Evolutionary conservation across 2,888 invertebrate species (phyloP).

Genomic region (Axea sp.): DNA sequence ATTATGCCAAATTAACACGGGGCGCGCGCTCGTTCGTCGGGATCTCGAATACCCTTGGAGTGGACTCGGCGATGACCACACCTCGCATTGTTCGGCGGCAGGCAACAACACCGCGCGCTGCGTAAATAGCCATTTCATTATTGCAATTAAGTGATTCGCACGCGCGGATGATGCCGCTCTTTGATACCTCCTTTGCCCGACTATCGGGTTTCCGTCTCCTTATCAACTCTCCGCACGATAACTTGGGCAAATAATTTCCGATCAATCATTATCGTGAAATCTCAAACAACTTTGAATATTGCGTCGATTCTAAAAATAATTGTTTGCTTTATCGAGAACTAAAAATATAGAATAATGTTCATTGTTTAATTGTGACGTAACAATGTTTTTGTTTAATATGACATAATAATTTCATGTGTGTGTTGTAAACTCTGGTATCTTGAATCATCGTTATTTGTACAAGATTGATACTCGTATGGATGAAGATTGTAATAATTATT

Average conservation of each 20-base stretch:
- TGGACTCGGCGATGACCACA: conserved; percentile 35
- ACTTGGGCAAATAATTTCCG: conserved; percentile 19
- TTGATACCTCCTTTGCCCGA: conserved; percentile 1
- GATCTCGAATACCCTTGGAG: conserved; percentile 43
- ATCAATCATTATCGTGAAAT: conserved; percentile 30
- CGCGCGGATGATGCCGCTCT: conserved; percentile 16
- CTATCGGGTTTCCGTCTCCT: conserved; percentile 13
- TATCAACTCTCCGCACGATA: conserved; percentile 21
- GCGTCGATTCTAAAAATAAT: too few relatives aligned
- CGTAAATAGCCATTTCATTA: conserved; percentile 48
- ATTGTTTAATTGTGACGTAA: too few relatives aligned
- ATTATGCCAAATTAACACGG: too few relatives aligned
- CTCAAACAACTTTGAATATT: too few relatives aligned
- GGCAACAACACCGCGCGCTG: conserved; percentile 25
- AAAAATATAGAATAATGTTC: too few relatives aligned
- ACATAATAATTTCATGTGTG: too few relatives aligned
- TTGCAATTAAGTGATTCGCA: conserved; percentile 47
- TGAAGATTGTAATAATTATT: too few relatives aligned
- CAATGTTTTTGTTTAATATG: too few relatives aligned
- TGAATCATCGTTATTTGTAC: too few relatives aligned
- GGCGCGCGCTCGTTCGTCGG: conserved; percentile 9
- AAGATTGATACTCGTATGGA: too few relatives aligned
- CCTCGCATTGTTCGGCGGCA: conserved; percentile 40
- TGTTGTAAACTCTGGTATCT: too few relatives aligned
- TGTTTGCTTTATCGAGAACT: too few relatives aligned